Conservation (phyloP, 2,113 vertebrate species). For the Chascanopsetta lugubris region DNA sequence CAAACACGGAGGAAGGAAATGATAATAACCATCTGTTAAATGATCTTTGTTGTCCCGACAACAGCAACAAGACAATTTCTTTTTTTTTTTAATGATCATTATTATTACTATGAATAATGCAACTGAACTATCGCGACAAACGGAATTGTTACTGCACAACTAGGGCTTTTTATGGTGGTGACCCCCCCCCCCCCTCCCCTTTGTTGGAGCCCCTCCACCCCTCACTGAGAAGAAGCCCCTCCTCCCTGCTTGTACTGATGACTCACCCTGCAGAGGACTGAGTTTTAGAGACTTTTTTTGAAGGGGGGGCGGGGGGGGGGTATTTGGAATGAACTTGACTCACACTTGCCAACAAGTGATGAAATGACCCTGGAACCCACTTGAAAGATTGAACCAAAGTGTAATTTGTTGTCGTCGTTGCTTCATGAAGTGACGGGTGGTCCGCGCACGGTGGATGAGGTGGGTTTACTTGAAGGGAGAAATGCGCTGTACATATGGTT, state of each 20-base stretch:
- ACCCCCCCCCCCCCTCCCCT: constrained; percentile 41
- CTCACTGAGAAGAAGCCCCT: constrained; percentile 21
- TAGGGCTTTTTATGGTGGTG: constrained; percentile 15
- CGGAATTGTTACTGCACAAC: constrained; percentile 1
- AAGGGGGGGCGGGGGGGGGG: too few relatives aligned
- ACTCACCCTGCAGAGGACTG: constrained; percentile 69
- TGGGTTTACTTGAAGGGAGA: constrained; percentile 55
- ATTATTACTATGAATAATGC: too few relatives aligned
- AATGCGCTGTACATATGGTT: constrained; percentile 62
- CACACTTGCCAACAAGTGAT: constrained; percentile 26
- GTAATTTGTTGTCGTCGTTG: constrained; percentile 18
- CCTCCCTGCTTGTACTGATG: constrained; percentile 45
- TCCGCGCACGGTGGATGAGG: constrained; percentile 5
- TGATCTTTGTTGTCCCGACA: too few relatives aligned
- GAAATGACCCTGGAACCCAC: constrained; percentile 77
- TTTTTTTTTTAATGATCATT: too few relatives aligned
- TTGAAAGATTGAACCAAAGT: constrained; percentile 67
- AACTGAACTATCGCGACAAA: not conserved
- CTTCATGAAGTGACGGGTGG: constrained; percentile 23
- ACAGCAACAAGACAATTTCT: too few relatives aligned
- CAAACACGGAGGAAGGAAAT: too few relatives aligned
- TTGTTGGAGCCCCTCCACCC: constrained; percentile 12
- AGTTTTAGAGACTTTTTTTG: constrained; percentile 19
- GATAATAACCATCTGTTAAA: too few relatives aligned
- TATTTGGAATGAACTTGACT: constrained; percentile 46